Evolutionary conservation across 37 sponge, comb jelly and placozoan species (phyloP), one percentile per base, ranked within the genome.

Genomic region (Aphrocallistes beatrix): DNA sequence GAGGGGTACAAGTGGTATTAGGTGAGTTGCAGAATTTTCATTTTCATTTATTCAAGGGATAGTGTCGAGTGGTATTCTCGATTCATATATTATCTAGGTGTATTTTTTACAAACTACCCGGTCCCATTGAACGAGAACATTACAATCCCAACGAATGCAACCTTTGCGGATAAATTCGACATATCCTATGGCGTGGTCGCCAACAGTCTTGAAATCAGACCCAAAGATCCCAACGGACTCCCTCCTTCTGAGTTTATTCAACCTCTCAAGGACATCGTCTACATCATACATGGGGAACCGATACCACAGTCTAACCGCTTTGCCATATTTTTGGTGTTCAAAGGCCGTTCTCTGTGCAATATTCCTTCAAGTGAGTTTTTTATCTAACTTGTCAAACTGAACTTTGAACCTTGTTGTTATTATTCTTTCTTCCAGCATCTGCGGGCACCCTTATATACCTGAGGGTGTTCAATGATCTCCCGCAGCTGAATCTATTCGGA

Each of bases 381-480:
- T 60, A 25, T 19, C 75, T 8, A 60, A n/a, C n/a, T n/a, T n/a
- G n/a, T n/a, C n/a, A n/a, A n/a, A n/a, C n/a, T n/a, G n/a, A n/a
- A n/a, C n/a, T n/a, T n/a, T n/a, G n/a, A n/a, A n/a, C n/a, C n/a
- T n/a, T n/a, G n/a, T n/a, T n/a, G n/a, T n/a, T n/a, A n/a, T n/a
- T n/a, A n/a, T n/a, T n/a, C n/a, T n/a, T n/a, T 6, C 8, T 6
- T 60, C 75, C n/a, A 60, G 75, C 75, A 25, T 60, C 21, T 30
- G 75, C 75, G 8, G 75, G 75, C 34, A 60, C 75, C n/a, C 75
- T 60, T 30, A 60, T 60, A 60, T 60, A 32, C 75, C 34, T 60
- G 34, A 28, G n/a, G 10, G 1, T 60, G 3, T 25, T 60, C 8
- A 60, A 60, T 13, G 75, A 60, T 13, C 17, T 28, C 3, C 75